phyloP scores from a whole-genome alignment of 2,113 vertebrate species.

The Trochalopteron elliotii region DNA sequence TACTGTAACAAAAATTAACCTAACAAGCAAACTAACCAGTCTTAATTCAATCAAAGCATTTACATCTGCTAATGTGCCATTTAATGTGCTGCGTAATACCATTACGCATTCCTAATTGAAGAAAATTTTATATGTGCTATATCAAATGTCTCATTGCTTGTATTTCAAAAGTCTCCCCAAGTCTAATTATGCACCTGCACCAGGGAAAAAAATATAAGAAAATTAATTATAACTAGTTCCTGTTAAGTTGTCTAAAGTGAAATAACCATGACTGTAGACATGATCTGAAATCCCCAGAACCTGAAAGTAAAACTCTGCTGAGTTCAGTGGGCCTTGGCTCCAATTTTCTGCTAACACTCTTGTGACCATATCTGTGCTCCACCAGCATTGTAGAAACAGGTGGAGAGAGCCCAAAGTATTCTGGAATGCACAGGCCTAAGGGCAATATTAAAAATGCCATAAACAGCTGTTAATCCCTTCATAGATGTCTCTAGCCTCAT shows the following conservation, averaged over 20 bases:
- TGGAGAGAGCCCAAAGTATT: not conserved
- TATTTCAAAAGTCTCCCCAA: not conserved
- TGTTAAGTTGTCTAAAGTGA: not conserved
- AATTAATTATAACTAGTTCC: not conserved
- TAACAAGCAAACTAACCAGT: not conserved
- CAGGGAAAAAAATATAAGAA: not conserved
- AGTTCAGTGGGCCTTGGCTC: not conserved
- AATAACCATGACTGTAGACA: not conserved
- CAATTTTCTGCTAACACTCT: not conserved
- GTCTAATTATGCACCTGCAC: not conserved
- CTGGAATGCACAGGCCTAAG: not conserved
- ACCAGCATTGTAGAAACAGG: not conserved
- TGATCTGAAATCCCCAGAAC: not conserved
- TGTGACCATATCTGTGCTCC: not conserved
- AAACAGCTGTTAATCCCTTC: not conserved
- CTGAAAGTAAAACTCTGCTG: not conserved
- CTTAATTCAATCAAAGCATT: constrained; percentile 23
- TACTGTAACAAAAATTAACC: not conserved
- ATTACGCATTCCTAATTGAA: constrained; percentile 38
- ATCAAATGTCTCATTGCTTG: constrained; percentile 2
- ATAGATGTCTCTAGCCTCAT: not conserved
- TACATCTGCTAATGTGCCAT: constrained; percentile 42
- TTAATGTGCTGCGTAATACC: constrained; percentile 40
- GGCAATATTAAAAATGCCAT: not conserved
- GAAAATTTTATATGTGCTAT: not conserved